These are phyloP conservation scores for Geodia barretti DNA, from an alignment of 37 sponge, comb jelly and placozoan genomes.

Conservation along the genomic window DNA sequence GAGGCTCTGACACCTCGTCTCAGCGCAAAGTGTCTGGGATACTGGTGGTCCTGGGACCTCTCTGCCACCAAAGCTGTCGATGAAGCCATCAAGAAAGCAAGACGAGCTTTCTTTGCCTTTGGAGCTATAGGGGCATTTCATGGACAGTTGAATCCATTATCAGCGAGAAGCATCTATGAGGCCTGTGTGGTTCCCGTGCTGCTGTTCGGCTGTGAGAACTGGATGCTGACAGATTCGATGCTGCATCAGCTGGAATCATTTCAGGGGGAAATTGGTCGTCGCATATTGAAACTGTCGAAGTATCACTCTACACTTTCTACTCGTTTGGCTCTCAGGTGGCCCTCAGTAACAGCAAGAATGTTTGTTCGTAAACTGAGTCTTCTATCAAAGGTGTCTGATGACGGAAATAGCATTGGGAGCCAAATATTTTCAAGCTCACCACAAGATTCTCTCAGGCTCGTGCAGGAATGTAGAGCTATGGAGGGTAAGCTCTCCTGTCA, in stretches of 20 bases:
- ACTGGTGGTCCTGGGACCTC: slow-evolving; percentile 24
- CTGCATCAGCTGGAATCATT: not conserved
- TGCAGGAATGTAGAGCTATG: too few relatives aligned
- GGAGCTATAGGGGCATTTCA: slow-evolving; percentile 15
- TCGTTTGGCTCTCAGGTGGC: too few relatives aligned
- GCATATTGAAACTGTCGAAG: slow-evolving; percentile 5
- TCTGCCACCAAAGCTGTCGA: not conserved
- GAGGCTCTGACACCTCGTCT: not conserved
- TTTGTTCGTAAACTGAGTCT: too few relatives aligned
- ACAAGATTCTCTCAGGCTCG: too few relatives aligned
- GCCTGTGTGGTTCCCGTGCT: slow-evolving; percentile 3
- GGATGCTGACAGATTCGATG: not conserved
- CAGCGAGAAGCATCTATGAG: slow-evolving; percentile 2
- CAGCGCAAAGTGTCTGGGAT: slow-evolving; percentile 11
- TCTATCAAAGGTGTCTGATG: too few relatives aligned
- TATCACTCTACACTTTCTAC: too few relatives aligned
- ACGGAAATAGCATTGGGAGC: too few relatives aligned
- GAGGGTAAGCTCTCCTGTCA: too few relatives aligned
- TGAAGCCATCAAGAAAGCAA: slow-evolving; percentile 16
- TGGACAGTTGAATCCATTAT: slow-evolving; percentile 16
- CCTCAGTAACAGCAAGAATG: too few relatives aligned
- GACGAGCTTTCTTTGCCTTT: slow-evolving; percentile 17
- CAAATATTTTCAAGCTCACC: too few relatives aligned
- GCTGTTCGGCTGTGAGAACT: not conserved
- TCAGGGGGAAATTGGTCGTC: slow-evolving; percentile 18